Evolutionary conservation across 1,140 invertebrate species (phyloP), one percentile per base, ranked within the genome.

Genomic region (Panonychus citri): DNA sequence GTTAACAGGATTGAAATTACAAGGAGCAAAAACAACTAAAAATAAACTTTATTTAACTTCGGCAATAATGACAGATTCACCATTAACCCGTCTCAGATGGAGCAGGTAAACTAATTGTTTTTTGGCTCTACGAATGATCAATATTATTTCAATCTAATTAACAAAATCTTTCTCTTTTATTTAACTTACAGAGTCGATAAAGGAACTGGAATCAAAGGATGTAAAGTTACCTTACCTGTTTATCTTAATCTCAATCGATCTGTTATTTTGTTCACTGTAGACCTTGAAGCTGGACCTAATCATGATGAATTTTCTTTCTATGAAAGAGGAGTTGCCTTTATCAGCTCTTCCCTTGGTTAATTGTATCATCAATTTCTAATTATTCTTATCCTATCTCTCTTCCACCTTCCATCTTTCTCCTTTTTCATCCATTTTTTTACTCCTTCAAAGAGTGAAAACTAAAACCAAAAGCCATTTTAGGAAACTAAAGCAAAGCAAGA

Each of bases 191-290:
- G 10, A 28, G 46, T n/a, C 28, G 53, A 57, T 27, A 51, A n/a
- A 48, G 13, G 3, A 25, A 55, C 2, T 54, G 19, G 13, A 12
- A 12, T 40, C 30, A 34, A 34, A 34, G 30, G 30, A 34, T 59
- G 57, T 40, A 17, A 81, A 67, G 75, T 97, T 19, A 85, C 85
- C 1, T 74, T 99, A 53, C 94, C 94, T 0, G 88, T 98, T 59
- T 99, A 98, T 70, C 73, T 98, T 61, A 97, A 98, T 72, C 83
- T 89, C 28, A 94, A 90, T 3, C 78, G 94, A 60, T 82, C 82
- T 0, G 90, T 97, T 67, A 72, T 97, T 49, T 72, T 98, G 54
- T 97, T 97, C 70, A 95, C 89, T 0, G 80, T 98, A 53, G 86
- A 96, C 65, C 77, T 99, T 64, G 83, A 85, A 62, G 81, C 89